phyloP scores from a whole-genome alignment of 2,888 invertebrate genomes.

The Chirona hameri region DNA sequence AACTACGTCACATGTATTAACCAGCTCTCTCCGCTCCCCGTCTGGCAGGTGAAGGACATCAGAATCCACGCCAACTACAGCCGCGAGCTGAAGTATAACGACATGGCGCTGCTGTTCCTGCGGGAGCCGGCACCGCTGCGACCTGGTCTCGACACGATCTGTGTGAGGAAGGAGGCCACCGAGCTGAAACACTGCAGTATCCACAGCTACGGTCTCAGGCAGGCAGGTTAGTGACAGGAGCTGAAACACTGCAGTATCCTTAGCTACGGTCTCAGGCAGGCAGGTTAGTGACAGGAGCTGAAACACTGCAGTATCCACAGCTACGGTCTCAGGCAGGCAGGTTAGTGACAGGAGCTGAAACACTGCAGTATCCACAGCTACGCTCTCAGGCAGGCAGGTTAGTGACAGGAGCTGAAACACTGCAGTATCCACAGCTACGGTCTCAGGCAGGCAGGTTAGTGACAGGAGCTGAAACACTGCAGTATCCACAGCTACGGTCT shows the following conservation, averaged over 20 bases:
- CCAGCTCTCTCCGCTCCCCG: neutral
- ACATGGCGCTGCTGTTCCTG: neutral
- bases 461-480: too few species aligned
- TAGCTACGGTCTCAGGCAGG: neutral
- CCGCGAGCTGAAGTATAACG: neutral
- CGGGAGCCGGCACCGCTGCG: neutral
- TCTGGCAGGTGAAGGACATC: neutral
- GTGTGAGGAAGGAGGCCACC: neutral
- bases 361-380: too few species aligned
- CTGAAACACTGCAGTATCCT: neutral
- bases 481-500: too few species aligned
- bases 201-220: neutral
- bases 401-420: too few species aligned
- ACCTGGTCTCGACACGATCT: neutral
- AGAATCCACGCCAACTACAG: neutral
- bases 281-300: neutral
- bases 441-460: too few species aligned
- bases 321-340: too few species aligned
- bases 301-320: too few species aligned
- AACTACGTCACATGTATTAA: too few species aligned
- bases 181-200: neutral
- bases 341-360: too few species aligned
- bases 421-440: too few species aligned
- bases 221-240: neutral
- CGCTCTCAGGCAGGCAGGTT: too few species aligned